These are phyloP conservation scores for Pimephales promelas DNA, from an alignment of 2,113 vertebrate genomes.

Conservation along the genomic window DNA sequence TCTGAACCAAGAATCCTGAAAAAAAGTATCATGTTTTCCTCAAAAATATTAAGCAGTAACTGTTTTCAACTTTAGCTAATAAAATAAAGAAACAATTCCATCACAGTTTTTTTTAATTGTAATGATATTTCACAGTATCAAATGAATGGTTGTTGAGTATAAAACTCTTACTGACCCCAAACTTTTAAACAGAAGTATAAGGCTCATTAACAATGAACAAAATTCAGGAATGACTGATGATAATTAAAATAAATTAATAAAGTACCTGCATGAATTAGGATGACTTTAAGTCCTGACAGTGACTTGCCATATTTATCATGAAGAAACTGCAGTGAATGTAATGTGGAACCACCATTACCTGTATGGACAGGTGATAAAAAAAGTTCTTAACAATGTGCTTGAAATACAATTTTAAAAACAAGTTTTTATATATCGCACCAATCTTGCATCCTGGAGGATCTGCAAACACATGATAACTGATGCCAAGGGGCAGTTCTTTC, in stretches of 20 bases:
- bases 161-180: not conserved
- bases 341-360: constrained; percentile 96
- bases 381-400: not conserved
- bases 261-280: constrained; percentile 93
- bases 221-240: too few species aligned
- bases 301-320: constrained; percentile 78
- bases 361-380: constrained; percentile 21
- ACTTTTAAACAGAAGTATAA: not conserved
- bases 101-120: too few species aligned
- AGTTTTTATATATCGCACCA: constrained; percentile 69
- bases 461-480: constrained; percentile 82
- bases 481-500: constrained; percentile 80
- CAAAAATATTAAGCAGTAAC: not conserved
- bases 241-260: not conserved
- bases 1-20: too few species aligned
- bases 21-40: not conserved
- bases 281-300: constrained; percentile 77
- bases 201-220: not conserved
- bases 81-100: not conserved
- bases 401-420: not conserved
- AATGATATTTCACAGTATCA: not conserved
- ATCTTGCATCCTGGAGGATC: constrained; percentile 88
- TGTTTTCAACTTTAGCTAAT: not conserved
- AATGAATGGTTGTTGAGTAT: too few species aligned
- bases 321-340: constrained; percentile 80